These are phyloP conservation scores for Phlogophora meticulosa DNA, from an alignment of 2,888 invertebrate genomes.

Conservation along the genomic window DNA sequence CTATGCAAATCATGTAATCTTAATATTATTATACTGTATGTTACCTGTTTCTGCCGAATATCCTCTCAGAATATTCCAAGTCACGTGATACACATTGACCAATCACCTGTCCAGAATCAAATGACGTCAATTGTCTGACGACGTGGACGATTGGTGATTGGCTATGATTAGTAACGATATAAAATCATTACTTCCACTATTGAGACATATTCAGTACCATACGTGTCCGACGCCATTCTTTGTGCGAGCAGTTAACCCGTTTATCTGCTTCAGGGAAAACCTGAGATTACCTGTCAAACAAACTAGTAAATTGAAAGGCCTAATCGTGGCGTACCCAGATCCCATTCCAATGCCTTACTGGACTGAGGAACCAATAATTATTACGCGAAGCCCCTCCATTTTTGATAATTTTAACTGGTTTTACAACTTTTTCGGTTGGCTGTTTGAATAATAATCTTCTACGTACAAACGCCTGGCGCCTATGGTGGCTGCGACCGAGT, in stretches of 20 bases:
- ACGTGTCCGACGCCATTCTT: not conserved
- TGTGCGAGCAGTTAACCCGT: not conserved
- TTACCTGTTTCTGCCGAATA: conserved; percentile 2
- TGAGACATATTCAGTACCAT: not conserved
- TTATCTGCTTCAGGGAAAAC: no score
- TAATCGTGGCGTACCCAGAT: no score
- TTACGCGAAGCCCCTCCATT: no score
- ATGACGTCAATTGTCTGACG: not conserved
- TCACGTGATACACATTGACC: conserved; percentile 1
- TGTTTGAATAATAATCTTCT: no score
- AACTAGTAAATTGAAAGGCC: conserved; percentile 10
- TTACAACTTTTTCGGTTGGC: no score
- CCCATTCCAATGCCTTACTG: no score
- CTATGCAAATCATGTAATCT: conserved; percentile 1
- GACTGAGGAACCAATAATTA: no score
- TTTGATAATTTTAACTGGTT: no score
- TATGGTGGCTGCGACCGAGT: no score
- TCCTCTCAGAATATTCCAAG: not conserved
- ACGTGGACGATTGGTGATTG: conserved; percentile 10
- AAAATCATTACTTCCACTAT: conserved; percentile 29
- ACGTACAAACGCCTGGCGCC: no score
- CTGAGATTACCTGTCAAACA: not conserved
- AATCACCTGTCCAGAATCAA: conserved; percentile 7
- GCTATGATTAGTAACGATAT: not conserved
- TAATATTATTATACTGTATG: no score